phyloP scores from a whole-genome alignment of 2,888 invertebrate genomes.

The Drosophila macrothrix region DNA sequence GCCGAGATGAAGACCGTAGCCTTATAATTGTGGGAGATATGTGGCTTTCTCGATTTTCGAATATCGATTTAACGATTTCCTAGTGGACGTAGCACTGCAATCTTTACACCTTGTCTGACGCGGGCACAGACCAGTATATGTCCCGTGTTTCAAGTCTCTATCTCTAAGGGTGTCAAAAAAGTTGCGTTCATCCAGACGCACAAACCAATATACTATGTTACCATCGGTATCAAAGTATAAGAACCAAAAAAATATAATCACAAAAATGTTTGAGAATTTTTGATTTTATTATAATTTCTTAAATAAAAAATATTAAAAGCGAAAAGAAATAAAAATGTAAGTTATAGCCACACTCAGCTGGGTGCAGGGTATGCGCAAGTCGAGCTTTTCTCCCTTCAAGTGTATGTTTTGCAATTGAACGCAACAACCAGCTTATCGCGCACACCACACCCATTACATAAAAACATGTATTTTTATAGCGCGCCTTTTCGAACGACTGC shows the following conservation, averaged over 20 bases:
- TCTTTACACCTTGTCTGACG: no score
- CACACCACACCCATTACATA: not conserved
- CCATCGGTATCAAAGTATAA: not conserved
- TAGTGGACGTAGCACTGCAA: no score
- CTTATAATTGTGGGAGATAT: no score
- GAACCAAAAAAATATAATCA: not conserved
- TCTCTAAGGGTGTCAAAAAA: no score
- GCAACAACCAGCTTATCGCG: not conserved
- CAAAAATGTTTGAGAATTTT: not conserved
- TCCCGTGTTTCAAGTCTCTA: no score
- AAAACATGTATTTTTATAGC: not conserved
- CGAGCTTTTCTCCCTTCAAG: not conserved
- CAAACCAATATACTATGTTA: no score
- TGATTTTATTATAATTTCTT: not conserved
- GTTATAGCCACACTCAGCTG: not conserved
- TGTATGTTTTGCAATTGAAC: not conserved
- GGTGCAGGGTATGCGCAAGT: not conserved
- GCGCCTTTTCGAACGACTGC: constrained; percentile 37
- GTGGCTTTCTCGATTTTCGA: no score
- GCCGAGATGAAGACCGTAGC: no score
- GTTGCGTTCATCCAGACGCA: no score
- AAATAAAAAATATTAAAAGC: not conserved
- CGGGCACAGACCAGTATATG: no score
- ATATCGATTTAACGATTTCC: no score
- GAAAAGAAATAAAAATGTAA: not conserved